Percentiles rank a stretch among this genome's conserved stretches.
phyloP scores from a whole-genome alignment of 2,113 vertebrate species.

The Bos indicus region DNA sequence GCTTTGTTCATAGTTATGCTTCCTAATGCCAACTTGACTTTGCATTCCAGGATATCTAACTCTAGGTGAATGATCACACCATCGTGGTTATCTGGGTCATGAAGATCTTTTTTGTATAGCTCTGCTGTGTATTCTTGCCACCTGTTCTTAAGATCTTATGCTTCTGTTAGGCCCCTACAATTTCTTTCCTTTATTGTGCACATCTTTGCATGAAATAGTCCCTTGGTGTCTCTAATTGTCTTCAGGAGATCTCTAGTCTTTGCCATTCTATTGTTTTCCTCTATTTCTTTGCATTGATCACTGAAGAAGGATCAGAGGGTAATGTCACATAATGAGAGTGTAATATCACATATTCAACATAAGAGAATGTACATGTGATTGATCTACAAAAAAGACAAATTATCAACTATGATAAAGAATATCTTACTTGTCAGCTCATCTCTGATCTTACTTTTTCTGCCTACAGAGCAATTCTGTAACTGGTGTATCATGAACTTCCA shows the following conservation, averaged over 20 bases:
- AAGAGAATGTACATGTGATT: background rate
- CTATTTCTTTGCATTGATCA: background rate
- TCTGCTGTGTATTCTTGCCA: background rate
- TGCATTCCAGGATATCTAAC: background rate
- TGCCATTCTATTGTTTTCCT: background rate
- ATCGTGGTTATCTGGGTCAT: accelerated
- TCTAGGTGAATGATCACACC: background rate
- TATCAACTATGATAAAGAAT: background rate
- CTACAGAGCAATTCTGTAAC: background rate
- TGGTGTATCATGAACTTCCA: background rate
- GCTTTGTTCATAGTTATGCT: background rate
- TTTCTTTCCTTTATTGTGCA: background rate
- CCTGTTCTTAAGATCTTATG: background rate
- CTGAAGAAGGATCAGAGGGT: background rate
- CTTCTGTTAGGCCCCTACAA: background rate
- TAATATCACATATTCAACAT: background rate
- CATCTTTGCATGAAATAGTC: background rate
- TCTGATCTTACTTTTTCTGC: background rate
- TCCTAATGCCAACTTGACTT: background rate
- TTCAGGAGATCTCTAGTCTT: background rate
- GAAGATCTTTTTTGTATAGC: background rate
- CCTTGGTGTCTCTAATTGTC: background rate
- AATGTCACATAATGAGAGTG: background rate
- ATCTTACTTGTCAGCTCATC: background rate
- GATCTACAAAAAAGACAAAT: background rate